phyloP scores from a whole-genome alignment of 2,113 vertebrate genomes.

The Nymphicus hollandicus region DNA sequence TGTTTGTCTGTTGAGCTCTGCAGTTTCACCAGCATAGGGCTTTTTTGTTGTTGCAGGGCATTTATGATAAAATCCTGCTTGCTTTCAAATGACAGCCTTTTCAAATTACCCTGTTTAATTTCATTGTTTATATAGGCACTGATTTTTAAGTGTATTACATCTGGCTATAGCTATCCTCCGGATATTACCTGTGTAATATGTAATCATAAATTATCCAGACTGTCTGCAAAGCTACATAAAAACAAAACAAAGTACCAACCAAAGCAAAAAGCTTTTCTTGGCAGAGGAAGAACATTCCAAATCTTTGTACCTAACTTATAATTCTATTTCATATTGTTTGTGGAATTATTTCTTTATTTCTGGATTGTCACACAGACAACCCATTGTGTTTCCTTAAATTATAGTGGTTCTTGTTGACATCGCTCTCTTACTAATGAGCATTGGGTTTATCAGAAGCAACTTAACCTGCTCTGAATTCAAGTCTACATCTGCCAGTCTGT shows the following conservation, averaged over 20 bases:
- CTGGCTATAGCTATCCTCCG: background rate
- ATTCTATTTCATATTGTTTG: background rate
- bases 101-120: background rate
- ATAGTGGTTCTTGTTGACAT: background rate
- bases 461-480: conserved; percentile 44
- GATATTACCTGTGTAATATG: background rate
- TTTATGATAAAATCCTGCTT: background rate
- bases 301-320: background rate
- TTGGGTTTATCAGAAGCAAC: background rate
- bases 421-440: background rate
- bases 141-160: background rate
- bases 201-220: background rate
- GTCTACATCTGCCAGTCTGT: conserved; percentile 24
- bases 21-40: background rate
- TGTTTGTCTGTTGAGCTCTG: background rate
- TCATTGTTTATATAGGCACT: background rate
- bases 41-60: background rate
- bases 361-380: background rate
- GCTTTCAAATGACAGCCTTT: background rate
- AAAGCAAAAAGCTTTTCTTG: background rate
- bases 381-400: background rate
- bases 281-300: background rate
- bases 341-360: background rate
- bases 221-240: background rate
- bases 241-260: background rate